A percentile compares a stretch with the other conserved stretches of the same genome.
Evolutionary conservation across 2,113 vertebrate species (phyloP).

Genomic region (Athene noctua): DNA sequence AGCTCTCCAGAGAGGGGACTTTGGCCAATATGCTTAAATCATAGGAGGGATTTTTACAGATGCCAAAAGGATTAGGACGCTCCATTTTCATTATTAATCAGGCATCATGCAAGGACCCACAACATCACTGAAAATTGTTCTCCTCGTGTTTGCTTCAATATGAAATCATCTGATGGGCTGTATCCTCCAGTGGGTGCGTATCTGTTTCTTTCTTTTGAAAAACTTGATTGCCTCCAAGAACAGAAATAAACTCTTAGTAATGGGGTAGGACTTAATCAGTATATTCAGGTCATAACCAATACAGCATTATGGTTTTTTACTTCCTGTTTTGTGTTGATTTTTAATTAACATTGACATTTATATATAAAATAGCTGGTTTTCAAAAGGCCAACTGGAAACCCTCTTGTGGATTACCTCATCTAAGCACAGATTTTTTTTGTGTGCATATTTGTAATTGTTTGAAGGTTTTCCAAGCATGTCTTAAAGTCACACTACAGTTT

Average conservation of each 20-base stretch:
- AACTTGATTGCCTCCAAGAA: not conserved
- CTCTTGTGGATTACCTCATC: conserved; percentile 64
- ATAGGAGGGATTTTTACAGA: not conserved
- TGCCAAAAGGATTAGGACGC: not conserved
- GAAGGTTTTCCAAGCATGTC: conserved; percentile 39
- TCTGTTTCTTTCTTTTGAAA: not conserved
- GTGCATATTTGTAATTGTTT: conserved; percentile 52
- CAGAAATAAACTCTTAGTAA: not conserved
- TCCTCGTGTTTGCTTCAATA: accelerated
- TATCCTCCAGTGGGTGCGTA: not conserved
- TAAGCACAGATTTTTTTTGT: conserved; percentile 1
- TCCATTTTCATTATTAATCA: not conserved
- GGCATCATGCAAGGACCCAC: not conserved
- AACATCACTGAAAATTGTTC: not conserved
- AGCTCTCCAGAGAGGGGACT: not conserved
- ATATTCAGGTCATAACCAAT: not conserved
- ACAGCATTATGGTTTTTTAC: not conserved
- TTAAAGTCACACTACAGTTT: conserved; percentile 28
- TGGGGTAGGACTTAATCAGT: not conserved
- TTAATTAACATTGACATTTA: conserved; percentile 55
- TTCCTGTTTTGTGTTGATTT: conserved; percentile 51
- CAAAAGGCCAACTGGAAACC: conserved; percentile 51
- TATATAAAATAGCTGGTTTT: conserved; percentile 40
- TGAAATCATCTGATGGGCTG: conserved; percentile 17
- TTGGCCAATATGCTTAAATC: not conserved